These are phyloP conservation scores for Mesaphorura yosii DNA, from an alignment of 1,140 invertebrate species.

Conservation along the genomic window DNA sequence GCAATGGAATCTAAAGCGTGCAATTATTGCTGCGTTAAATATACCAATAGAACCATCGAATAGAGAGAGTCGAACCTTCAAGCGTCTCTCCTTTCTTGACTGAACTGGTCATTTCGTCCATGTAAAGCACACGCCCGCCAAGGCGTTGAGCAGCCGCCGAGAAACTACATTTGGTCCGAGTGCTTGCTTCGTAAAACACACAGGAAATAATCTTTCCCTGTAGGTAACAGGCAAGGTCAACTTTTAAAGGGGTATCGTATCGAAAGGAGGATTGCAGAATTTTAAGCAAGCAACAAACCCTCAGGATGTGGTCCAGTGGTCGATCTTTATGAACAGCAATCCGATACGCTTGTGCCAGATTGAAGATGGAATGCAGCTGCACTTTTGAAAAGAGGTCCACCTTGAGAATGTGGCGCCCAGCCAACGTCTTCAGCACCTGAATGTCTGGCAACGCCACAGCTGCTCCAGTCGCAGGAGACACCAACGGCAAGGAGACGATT, in stretches of 20 bases:
- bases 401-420: constrained; percentile 68
- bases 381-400: constrained; percentile 82
- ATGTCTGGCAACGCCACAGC: constrained; percentile 1
- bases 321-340: constrained; percentile 69
- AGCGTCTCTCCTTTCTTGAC: constrained; percentile 93
- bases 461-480: constrained; percentile 12
- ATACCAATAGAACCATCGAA: neutral
- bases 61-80: constrained; percentile 57
- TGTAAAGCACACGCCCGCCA: constrained; percentile 78
- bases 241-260: constrained; percentile 1
- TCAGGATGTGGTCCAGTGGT: constrained; percentile 70
- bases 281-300: constrained; percentile 38
- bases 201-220: constrained; percentile 88
- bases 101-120: constrained; percentile 81
- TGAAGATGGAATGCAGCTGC: constrained; percentile 84
- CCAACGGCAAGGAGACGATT: constrained; percentile 2
- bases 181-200: constrained; percentile 95
- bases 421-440: constrained; percentile 36
- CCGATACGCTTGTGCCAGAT: constrained; percentile 79
- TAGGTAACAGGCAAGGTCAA: constrained; percentile 24
- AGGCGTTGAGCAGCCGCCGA: constrained; percentile 88
- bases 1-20: constrained; percentile 56
- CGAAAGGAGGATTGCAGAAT: neutral
- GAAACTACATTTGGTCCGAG: constrained; percentile 91
- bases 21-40: constrained; percentile 7